phyloP scores from a whole-genome alignment of 2,797 vertebrate genomes.

The Tokudaia tokunoshimensis region DNA sequence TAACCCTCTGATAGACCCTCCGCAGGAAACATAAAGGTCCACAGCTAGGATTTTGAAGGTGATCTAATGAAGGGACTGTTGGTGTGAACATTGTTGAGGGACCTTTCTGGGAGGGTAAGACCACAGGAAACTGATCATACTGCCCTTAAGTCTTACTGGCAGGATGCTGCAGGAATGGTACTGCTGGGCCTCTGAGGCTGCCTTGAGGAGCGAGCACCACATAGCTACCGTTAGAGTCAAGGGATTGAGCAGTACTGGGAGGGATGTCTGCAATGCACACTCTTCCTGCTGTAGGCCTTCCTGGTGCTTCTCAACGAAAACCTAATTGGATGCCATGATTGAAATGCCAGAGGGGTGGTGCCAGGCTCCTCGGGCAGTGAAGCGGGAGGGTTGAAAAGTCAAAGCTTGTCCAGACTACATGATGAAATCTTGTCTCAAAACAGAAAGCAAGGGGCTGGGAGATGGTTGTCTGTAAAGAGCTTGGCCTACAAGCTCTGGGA shows the following conservation, averaged over 20 bases:
- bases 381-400: not conserved
- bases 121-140: not conserved
- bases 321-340: not conserved
- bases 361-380: not conserved
- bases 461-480: not conserved
- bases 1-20: conserved; percentile 51
- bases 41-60: conserved; percentile 57
- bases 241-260: not conserved
- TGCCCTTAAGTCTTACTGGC: conserved; percentile 12
- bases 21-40: conserved; percentile 63
- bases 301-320: not conserved
- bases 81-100: not conserved
- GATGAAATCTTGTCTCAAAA: not conserved
- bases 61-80: conserved; percentile 50
- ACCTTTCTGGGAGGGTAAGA: conserved; percentile 11
- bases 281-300: not conserved
- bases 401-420: not conserved
- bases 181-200: not conserved
- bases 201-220: not conserved
- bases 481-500: not conserved
- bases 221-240: not conserved
- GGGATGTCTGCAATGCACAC: not conserved
- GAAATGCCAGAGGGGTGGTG: too few relatives aligned
- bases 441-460: not conserved
- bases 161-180: not conserved